A percentile compares a stretch with the other conserved stretches of the same genome.
Conservation (phyloP, 2,797 vertebrate genomes). For the Takifugu rubripes region DNA sequence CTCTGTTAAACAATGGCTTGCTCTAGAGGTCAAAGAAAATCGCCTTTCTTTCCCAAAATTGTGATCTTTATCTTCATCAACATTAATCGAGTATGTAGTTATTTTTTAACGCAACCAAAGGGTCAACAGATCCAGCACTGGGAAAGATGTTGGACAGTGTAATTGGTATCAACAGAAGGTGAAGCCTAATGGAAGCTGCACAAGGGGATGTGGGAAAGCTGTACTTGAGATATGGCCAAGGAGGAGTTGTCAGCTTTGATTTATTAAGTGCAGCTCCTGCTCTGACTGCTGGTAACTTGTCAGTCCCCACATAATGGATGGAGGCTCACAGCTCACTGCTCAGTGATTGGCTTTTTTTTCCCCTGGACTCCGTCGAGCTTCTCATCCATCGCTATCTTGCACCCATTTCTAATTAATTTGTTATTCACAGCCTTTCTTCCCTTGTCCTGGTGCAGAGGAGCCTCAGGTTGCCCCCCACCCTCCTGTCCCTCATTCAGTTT, state of each 20-base stretch:
- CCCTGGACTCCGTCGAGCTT: slow-evolving; percentile 57
- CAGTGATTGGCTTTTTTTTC: slow-evolving; percentile 78
- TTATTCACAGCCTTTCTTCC: slow-evolving; percentile 73
- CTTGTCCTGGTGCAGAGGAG: slow-evolving; percentile 48
- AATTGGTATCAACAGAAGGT: slow-evolving; percentile 53
- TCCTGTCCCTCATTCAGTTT: slow-evolving; percentile 50
- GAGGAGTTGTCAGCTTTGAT: slow-evolving; percentile 93
- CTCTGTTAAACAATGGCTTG: no score
- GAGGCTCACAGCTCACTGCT: slow-evolving; percentile 81
- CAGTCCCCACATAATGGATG: slow-evolving; percentile 86
- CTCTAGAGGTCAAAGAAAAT: no score
- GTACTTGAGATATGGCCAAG: slow-evolving; percentile 85
- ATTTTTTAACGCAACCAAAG: not conserved
- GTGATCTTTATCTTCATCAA: not conserved
- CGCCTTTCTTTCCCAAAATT: no score
- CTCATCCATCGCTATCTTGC: slow-evolving; percentile 65
- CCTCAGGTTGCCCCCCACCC: slow-evolving; percentile 24
- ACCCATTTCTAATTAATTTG: slow-evolving; percentile 82
- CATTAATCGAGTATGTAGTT: not conserved
- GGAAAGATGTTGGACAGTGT: not conserved
- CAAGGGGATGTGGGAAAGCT: slow-evolving; percentile 73
- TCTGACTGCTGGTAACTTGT: slow-evolving; percentile 84
- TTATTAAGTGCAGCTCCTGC: slow-evolving; percentile 88
- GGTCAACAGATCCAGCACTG: no score
- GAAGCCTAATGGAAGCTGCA: slow-evolving; percentile 71